Conservation (phyloP, 1,140 invertebrate genomes). For the Campoletis sonorensis region DNA sequence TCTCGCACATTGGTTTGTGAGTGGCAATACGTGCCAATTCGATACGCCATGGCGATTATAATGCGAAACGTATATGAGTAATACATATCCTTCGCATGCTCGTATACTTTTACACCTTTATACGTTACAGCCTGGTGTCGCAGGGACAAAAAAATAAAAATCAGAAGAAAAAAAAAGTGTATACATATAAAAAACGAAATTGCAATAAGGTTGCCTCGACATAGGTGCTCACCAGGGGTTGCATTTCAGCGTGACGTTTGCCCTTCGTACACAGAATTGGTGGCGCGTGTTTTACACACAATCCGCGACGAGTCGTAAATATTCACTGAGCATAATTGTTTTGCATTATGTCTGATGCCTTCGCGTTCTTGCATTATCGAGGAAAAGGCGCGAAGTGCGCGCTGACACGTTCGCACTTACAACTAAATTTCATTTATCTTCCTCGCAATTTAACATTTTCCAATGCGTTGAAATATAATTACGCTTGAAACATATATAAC, state of each 20-base stretch:
- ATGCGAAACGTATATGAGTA: not conserved
- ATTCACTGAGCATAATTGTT: slow-evolving; percentile 50
- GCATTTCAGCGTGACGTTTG: slow-evolving; percentile 15
- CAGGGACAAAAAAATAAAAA: not conserved
- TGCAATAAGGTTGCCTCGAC: slow-evolving; percentile 1
- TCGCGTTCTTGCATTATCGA: slow-evolving; percentile 19
- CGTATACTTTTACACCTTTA: not conserved
- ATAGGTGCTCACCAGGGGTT: not conserved
- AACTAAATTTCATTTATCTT: not conserved
- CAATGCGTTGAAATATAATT: not conserved
- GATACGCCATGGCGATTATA: slow-evolving; percentile 17
- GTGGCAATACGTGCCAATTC: slow-evolving; percentile 14
- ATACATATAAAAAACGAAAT: not conserved
- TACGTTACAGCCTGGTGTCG: not conserved
- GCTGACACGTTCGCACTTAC: not conserved
- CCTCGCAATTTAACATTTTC: not conserved
- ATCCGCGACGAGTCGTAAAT: slow-evolving; percentile 42
- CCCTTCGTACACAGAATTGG: not conserved
- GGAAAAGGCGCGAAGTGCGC: not conserved
- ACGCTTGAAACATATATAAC: too few species aligned
- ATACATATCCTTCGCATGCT: slow-evolving; percentile 2
- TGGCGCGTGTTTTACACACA: not conserved
- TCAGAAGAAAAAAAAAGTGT: too few species aligned
- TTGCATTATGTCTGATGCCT: slow-evolving; percentile 50
- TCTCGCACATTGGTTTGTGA: slow-evolving; percentile 3